Base-by-base conservation (phyloP, 2,888 invertebrate species). In the Caenorhabditis zanzibari region DNA sequence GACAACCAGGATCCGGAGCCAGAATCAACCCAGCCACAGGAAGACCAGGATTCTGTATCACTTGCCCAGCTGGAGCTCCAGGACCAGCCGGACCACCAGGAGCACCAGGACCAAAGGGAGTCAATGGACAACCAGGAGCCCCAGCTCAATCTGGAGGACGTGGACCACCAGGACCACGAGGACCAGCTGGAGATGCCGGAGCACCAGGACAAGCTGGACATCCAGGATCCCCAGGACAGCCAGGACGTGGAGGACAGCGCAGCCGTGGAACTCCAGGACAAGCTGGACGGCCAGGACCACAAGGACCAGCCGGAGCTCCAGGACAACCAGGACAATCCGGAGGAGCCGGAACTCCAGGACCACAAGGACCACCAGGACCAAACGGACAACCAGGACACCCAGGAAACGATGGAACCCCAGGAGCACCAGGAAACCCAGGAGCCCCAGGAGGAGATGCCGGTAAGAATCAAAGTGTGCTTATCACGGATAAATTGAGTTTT, bases 141-240 rank as follows among this genome's bases (percentile, higher is more conserved):
- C 72, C 71, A 56, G 79, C 72, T 44, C 72, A 72, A 54, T 72
- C 72, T 16, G 82, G 82, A 68, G 71, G 72, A 63, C 79, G 64
- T 41, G 79, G 79, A 58, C 79, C 71, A 58, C 64, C 79, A 64
- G 79, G 79, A 72, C 72, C 79, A 58, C 64, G 22, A 22, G 79
- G 79, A 72, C 79, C 71, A 80, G 56, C 64, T 26, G 77, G 77
- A 77, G 77, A 77, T 26, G 77, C 72, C 32, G 79, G 79, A 72
- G 41, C 73, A 28, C 68, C 75, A 77, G 77, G 77, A 69, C 52
- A 68, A 28, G 52, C 77, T 24, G 72, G 73, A 44, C 44, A 28
- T 22, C 71, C 71, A 58, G 71, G 71, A 72, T 52, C 86, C 12
- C 90, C 91, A 59, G 91, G 91, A 84, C 64, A 85, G 1, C 76